Conservation (phyloP, 1,140 invertebrate genomes). For the Hesperophylax magnus region DNA sequence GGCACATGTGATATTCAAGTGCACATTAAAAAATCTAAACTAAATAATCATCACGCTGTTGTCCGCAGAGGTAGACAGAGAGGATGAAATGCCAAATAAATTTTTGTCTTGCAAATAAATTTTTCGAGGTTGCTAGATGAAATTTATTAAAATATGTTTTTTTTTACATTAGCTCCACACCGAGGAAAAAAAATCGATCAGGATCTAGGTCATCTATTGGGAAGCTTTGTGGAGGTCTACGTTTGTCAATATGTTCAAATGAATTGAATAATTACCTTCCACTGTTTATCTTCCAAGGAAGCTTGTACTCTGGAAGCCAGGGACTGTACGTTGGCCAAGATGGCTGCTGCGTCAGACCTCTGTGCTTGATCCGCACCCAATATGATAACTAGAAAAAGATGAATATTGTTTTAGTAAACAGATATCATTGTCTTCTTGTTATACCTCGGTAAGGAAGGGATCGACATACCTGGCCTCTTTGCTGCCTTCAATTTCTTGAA, state of each 20-base stretch:
- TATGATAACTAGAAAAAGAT: conserved; percentile 78
- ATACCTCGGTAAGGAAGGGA: too few relatives aligned
- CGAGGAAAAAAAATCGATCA: too few relatives aligned
- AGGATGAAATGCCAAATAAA: not conserved
- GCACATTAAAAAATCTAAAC: not conserved
- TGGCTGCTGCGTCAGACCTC: conserved; percentile 82
- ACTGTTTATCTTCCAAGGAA: conserved; percentile 66
- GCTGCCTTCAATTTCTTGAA: conserved; percentile 81
- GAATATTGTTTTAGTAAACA: not conserved
- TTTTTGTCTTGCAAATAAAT: not conserved
- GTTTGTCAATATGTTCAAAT: not conserved
- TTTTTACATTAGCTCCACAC: too few relatives aligned
- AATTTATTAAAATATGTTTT: not conserved
- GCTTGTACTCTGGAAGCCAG: conserved; percentile 73
- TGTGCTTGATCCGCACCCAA: conserved; percentile 89
- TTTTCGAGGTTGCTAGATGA: not conserved
- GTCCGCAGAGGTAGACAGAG: too few relatives aligned
- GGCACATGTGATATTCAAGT: not conserved
- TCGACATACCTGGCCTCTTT: conserved; percentile 78
- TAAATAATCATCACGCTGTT: too few relatives aligned
- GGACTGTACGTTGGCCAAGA: conserved; percentile 83
- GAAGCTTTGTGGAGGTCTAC: too few relatives aligned
- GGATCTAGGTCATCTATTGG: too few relatives aligned
- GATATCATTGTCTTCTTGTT: too few relatives aligned
- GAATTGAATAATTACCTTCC: conserved; percentile 60